Base-by-base conservation (phyloP, 92 coral and sea anemone species). In the Epizoanthus fatuus region DNA sequence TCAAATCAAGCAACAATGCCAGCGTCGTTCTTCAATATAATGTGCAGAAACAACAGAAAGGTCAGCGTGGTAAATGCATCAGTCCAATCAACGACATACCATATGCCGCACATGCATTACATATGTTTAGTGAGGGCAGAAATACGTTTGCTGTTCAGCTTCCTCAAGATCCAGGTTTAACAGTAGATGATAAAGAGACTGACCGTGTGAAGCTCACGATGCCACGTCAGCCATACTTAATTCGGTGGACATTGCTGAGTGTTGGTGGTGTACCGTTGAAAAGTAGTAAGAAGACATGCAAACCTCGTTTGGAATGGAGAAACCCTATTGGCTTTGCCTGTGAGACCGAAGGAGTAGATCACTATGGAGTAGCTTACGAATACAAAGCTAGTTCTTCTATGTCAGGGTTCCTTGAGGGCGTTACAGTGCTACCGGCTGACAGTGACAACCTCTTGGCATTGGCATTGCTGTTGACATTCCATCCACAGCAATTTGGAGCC, bases 271-370 rank as follows among this genome's bases (percentile, higher is more conserved):
- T 25, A 25, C 51, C 73, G n/a, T 25, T 68, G 17, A 68, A 15
- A 4, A 7, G 2, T 15, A 37, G 47, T 25, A 68, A 29, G 51
- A 68, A 68, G 47, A 15, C 73, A 40, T 68, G 73, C 29, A 68
- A 68, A 68, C 73, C 73, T 68, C 73, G 47, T 29, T 6, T 68
- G n/a, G 45, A 68, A 29, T 68, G 73, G 73, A 68, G 11, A 29
- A 68, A 68, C 73, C 73, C 73, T 29, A 68, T 68, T 25, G 73
- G 44, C 9, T 68, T 68, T 68, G 73, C 73, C 73, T 68, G 73
- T 25, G 73, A 68, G 73, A 68, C 73, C 5, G 73, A 68, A 68
- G 73, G 73, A 22, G 73, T 29, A 13, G 73, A 68, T 25, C 73
- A 68, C 73, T 68, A 68, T 29, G 73, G 22, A 13, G 47, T 68